These are phyloP conservation scores for Syrista parreyssii DNA, from an alignment of 2,888 invertebrate species.

Conservation along the genomic window DNA sequence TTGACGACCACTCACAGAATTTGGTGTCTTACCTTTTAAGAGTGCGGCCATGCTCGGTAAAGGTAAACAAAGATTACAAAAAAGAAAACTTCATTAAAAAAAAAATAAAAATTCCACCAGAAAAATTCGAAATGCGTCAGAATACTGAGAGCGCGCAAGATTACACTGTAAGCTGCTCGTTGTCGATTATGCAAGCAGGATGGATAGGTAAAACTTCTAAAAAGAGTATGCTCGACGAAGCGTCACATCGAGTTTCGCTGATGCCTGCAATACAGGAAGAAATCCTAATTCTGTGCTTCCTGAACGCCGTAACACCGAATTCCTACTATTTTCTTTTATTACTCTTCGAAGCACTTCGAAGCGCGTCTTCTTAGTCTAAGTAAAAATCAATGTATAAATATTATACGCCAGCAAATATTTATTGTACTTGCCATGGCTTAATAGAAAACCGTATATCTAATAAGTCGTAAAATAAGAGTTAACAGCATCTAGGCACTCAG, in stretches of 20 bases:
- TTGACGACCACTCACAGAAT: neutral
- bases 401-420: neutral
- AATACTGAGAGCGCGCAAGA: neutral
- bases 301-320: neutral
- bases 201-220: constrained; percentile 12
- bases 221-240: constrained; percentile 18
- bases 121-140: neutral
- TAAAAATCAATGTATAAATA: neutral
- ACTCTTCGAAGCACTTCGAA: neutral
- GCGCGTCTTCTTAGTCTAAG: neutral
- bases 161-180: neutral
- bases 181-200: constrained; percentile 7
- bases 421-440: neutral
- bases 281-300: constrained; percentile 14
- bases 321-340: neutral
- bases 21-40: neutral
- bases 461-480: neutral
- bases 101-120: neutral
- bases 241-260: constrained; percentile 11
- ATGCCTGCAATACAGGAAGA: constrained; percentile 11
- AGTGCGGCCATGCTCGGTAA: neutral
- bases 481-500: neutral
- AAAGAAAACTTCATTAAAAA: neutral
- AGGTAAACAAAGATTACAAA: neutral
- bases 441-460: neutral